Percentiles rank a stretch among this genome's conserved stretches.
These are phyloP conservation scores for Cyaniris semiargus DNA, from an alignment of 2,888 invertebrate species.

Conservation along the genomic window DNA sequence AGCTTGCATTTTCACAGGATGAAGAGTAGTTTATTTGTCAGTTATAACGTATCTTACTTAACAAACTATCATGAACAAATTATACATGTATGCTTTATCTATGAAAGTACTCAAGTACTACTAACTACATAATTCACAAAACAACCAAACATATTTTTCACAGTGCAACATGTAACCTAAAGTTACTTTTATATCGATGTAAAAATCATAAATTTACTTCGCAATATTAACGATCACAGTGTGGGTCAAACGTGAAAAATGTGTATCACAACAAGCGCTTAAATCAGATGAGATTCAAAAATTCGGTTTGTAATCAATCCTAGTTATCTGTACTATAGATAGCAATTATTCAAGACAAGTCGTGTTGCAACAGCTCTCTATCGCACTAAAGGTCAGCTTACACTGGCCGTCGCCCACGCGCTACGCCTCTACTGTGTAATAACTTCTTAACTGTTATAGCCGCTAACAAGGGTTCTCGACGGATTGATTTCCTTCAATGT, in stretches of 20 bases:
- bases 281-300: slow-evolving; percentile 27
- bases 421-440: slow-evolving; percentile 45
- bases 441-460: slow-evolving; percentile 42
- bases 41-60: not conserved
- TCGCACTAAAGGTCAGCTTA: slow-evolving; percentile 39
- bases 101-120: too few relatives aligned
- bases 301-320: slow-evolving; percentile 28
- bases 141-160: too few relatives aligned
- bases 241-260: not conserved
- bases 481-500: slow-evolving; percentile 46
- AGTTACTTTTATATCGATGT: not conserved
- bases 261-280: slow-evolving; percentile 22
- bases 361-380: slow-evolving; percentile 32
- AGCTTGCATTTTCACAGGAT: not conserved
- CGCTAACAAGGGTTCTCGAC: slow-evolving; percentile 38
- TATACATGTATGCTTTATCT: too few relatives aligned
- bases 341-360: slow-evolving; percentile 27
- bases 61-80: too few relatives aligned
- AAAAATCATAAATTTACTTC: not conserved
- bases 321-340: slow-evolving; percentile 29
- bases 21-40: not conserved
- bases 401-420: slow-evolving; percentile 44
- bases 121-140: too few relatives aligned
- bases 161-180: not conserved
- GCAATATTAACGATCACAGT: not conserved